A percentile compares a stretch with the other conserved stretches of the same genome.
phyloP scores from a whole-genome alignment of 2,797 vertebrate genomes.

The Jordanella pulchra region DNA sequence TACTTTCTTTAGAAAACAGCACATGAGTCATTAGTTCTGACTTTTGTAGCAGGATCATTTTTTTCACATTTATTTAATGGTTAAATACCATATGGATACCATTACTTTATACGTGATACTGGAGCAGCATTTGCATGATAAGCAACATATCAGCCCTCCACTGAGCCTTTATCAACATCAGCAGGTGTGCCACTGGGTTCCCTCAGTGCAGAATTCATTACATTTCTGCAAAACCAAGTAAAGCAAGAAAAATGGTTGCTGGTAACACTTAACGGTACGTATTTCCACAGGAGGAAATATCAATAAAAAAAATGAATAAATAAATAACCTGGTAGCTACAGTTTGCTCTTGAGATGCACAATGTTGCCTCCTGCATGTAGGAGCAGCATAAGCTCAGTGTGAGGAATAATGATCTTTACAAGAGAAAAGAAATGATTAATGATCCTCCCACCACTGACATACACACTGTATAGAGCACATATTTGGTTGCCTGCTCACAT shows the following conservation, averaged over 20 bases:
- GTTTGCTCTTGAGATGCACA: slow-evolving; percentile 56
- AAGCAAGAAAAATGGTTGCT: slow-evolving; percentile 55
- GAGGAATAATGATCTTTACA: slow-evolving; percentile 62
- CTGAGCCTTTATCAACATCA: slow-evolving; percentile 58
- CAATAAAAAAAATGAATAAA: slow-evolving; percentile 55
- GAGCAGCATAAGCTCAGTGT: slow-evolving; percentile 14
- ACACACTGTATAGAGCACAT: slow-evolving; percentile 1
- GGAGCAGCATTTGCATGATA: slow-evolving; percentile 9
- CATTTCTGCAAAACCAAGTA: slow-evolving; percentile 36
- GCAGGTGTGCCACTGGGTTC: slow-evolving; percentile 48
- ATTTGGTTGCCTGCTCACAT: slow-evolving; percentile 22
- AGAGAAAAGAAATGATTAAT: slow-evolving; percentile 63
- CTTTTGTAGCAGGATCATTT: slow-evolving; percentile 11
- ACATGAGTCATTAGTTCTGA: slow-evolving; percentile 9
- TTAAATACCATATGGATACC: background rate
- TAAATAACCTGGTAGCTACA: slow-evolving; percentile 29
- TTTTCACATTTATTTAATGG: background rate
- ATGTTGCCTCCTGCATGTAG: slow-evolving; percentile 52
- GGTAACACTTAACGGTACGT: slow-evolving; percentile 41
- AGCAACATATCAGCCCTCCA: slow-evolving; percentile 29
- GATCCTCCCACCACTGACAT: slow-evolving; percentile 33
- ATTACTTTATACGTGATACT: slow-evolving; percentile 7
- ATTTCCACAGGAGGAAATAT: slow-evolving; percentile 43
- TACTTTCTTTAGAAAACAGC: slow-evolving; percentile 1
- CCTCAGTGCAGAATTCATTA: slow-evolving; percentile 49